Conservation (phyloP, 2,888 invertebrate species). For the Nemoura dubitans region DNA sequence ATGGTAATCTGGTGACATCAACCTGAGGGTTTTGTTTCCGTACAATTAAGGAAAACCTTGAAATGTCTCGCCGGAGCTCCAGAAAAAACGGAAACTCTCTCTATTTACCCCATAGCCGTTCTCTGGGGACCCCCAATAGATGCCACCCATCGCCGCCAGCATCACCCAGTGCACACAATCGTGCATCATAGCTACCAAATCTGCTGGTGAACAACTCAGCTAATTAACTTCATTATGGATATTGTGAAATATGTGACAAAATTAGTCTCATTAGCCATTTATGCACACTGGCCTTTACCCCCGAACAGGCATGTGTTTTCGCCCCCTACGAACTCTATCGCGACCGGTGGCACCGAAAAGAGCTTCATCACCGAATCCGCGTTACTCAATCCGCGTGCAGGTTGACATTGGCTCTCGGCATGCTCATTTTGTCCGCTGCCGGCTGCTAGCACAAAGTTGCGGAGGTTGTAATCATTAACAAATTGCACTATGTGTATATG, state of each 20-base stretch:
- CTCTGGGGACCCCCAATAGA: too few relatives aligned
- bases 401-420: background rate
- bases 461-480: background rate
- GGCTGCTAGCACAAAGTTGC: background rate
- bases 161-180: background rate
- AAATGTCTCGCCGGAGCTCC: too few relatives aligned
- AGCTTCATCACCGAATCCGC: background rate
- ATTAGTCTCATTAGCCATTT: slow-evolving; percentile 32
- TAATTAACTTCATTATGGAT: slow-evolving; percentile 26
- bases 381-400: background rate
- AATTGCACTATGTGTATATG: background rate
- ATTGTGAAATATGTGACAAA: slow-evolving; percentile 28
- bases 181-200: background rate
- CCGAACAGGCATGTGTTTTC: background rate
- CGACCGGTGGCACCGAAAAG: background rate
- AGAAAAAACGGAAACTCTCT: too few relatives aligned
- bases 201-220: slow-evolving; percentile 2
- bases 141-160: too few relatives aligned
- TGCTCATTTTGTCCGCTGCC: background rate
- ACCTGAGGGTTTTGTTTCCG: background rate
- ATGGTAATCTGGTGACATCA: background rate
- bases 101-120: too few relatives aligned
- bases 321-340: background rate
- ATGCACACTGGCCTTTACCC: background rate
- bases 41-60: background rate